phyloP scores from a whole-genome alignment of 2,113 vertebrate genomes.

The Pterocles burchelli region DNA sequence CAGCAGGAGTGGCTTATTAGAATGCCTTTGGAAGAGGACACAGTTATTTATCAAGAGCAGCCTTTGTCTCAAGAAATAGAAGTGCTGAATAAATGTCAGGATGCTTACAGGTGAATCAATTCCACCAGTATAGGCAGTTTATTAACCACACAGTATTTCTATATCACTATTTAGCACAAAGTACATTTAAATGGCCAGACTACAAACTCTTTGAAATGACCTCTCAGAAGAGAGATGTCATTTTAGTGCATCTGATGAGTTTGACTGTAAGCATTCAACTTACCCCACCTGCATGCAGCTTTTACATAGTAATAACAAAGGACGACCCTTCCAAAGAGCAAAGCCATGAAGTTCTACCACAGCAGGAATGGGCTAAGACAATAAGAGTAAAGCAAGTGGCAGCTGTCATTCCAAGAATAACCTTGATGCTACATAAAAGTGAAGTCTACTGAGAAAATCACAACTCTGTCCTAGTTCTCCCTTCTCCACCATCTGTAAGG shows the following conservation, averaged over 20 bases:
- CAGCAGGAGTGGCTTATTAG: not conserved
- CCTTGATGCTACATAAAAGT: not conserved
- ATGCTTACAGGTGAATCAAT: not conserved
- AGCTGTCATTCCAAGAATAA: not conserved
- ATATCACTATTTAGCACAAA: not conserved
- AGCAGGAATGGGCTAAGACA: not conserved
- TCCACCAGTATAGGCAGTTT: not conserved
- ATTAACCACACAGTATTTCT: not conserved
- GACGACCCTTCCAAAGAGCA: not conserved
- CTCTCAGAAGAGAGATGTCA: not conserved
- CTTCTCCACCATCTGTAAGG: not conserved
- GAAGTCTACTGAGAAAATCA: not conserved
- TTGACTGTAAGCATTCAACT: not conserved
- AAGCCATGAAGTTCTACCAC: not conserved
- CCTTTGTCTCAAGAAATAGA: not conserved
- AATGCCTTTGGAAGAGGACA: not conserved
- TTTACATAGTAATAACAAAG: not conserved
- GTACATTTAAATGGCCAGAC: not conserved
- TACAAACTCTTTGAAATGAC: not conserved
- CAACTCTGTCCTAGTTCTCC: not conserved
- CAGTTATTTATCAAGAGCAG: constrained; percentile 9
- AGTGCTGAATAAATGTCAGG: not conserved
- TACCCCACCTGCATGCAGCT: not conserved
- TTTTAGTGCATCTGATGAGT: not conserved
- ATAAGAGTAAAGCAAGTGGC: not conserved